Base-by-base conservation (phyloP, 1,140 invertebrate genomes). In the Theocolax elegans region DNA sequence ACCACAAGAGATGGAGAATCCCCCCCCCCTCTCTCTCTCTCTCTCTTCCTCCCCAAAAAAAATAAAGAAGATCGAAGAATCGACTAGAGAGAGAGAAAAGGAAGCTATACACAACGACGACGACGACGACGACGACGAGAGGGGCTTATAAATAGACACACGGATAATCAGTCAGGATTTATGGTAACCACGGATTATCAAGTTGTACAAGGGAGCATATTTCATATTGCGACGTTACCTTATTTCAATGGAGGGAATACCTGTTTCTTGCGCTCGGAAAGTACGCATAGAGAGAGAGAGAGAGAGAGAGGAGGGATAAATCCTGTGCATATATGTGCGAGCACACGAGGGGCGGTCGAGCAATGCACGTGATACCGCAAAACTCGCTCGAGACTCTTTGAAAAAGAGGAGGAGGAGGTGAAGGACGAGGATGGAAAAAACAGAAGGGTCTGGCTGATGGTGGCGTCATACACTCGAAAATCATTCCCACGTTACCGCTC, bases 181-280 rank as follows among this genome's bases (percentile, higher is more conserved):
- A 86, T 86, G 83, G 84, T 86, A 85, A 85, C 83, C 81, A 85
- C 79, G 84, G 82, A 85, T 85, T 85, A 86, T 86, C 83, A 86
- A 85, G 83, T 86, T 85, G 84, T 84, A 85, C 83, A 84, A 85
- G 82, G 78, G 79, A 77, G 75, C 82, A 86, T 85, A 85, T 83
- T 85, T 86, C 84, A 85, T 86, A 86, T 85, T 74, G 78, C 82
- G 80, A 83, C 83, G 81, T 84, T 81, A 81, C 80, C 78, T 85
- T 82, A 84, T 85, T 85, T 81, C 81, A 79, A 84, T 81, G 80
- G 74, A 75, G 75, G 72, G 76, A 82, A 83, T 83, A 83, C 81
- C 79, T 82, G 81, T 83, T 85, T 71, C 71, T 46, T 65, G 56
- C 40, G 72, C 72, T 60, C 71, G 65, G 35, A 72, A 67, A 60